Percentiles rank a stretch among this genome's conserved stretches.
These are phyloP conservation scores for Henricia sp. DNA, from an alignment of 53 echinoderm and acorn worm species.

Conservation along the genomic window DNA sequence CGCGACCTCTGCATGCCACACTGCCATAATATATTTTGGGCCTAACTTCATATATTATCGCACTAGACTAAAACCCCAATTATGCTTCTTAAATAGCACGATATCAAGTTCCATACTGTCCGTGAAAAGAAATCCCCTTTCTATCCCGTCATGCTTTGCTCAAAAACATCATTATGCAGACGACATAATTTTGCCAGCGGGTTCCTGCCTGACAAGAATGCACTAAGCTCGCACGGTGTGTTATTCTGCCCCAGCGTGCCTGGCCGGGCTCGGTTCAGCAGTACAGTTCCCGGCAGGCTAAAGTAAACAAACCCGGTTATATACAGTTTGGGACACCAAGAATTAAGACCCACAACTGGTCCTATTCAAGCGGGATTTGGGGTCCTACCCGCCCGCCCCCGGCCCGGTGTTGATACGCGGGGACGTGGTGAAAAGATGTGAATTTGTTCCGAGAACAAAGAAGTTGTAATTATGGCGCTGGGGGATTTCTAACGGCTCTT, in stretches of 20 bases:
- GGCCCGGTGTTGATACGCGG: constrained; percentile 41
- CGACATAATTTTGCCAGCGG: constrained; percentile 55
- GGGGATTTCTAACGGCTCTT: constrained; percentile 8
- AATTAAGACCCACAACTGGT: constrained; percentile 57
- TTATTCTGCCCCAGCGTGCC: constrained; percentile 10
- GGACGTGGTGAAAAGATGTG: constrained; percentile 44
- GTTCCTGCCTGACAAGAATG: background rate
- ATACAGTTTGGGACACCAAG: constrained; percentile 13
- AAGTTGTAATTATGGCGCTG: constrained; percentile 42
- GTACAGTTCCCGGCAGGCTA: constrained; percentile 45
- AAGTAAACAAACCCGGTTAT: constrained; percentile 41
- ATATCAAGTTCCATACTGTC: constrained; percentile 43
- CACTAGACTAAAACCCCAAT: too few species aligned
- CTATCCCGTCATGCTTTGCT: constrained; percentile 32
- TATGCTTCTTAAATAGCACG: constrained; percentile 32
- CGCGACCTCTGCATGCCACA: too few species aligned
- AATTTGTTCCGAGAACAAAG: constrained; percentile 57
- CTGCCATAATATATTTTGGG: too few species aligned
- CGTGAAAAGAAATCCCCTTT: background rate
- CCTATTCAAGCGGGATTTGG: constrained; percentile 43
- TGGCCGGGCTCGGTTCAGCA: constrained; percentile 2
- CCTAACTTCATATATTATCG: too few species aligned
- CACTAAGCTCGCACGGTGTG: background rate
- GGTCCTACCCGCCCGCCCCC: constrained; percentile 39
- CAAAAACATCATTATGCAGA: constrained; percentile 48